A percentile compares a stretch with the other conserved stretches of the same genome.
These are phyloP conservation scores for Tribolium madens DNA, from an alignment of 1,140 invertebrate genomes.

Conservation along the genomic window DNA sequence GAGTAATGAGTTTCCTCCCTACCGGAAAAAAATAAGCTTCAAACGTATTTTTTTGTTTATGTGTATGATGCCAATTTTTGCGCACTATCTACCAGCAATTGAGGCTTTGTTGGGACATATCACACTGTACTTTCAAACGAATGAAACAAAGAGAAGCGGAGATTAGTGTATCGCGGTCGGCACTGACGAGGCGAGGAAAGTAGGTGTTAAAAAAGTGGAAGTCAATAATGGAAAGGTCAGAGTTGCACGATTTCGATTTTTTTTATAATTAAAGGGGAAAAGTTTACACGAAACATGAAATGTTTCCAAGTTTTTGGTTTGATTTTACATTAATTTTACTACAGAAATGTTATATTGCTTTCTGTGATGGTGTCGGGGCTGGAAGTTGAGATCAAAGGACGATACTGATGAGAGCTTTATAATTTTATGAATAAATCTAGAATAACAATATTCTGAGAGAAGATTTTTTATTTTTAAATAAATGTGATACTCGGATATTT, in stretches of 20 bases:
- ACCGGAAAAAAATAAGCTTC: background rate
- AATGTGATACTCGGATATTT: background rate
- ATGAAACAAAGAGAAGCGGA: background rate
- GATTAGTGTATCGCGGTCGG: background rate
- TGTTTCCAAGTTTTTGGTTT: background rate
- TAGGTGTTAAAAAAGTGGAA: background rate
- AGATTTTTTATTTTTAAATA: background rate
- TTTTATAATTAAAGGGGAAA: conserved; percentile 15
- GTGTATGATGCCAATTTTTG: conserved; percentile 10
- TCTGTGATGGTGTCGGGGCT: background rate
- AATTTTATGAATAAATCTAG: conserved; percentile 7
- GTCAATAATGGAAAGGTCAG: conserved; percentile 2
- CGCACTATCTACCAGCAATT: conserved; percentile 38
- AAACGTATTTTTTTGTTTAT: background rate
- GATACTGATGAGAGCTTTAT: conserved; percentile 5
- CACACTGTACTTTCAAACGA: conserved; percentile 26
- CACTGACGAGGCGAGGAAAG: background rate
- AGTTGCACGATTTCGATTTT: background rate
- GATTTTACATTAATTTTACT: background rate
- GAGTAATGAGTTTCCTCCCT: conserved; percentile 45
- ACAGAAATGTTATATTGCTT: conserved; percentile 5
- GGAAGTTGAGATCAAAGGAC: background rate
- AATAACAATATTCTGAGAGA: background rate
- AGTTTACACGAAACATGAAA: background rate
- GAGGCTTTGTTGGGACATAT: conserved; percentile 30